Evolutionary conservation across 2,888 invertebrate genomes (phyloP).

Genomic region (Philereme vetulata): DNA sequence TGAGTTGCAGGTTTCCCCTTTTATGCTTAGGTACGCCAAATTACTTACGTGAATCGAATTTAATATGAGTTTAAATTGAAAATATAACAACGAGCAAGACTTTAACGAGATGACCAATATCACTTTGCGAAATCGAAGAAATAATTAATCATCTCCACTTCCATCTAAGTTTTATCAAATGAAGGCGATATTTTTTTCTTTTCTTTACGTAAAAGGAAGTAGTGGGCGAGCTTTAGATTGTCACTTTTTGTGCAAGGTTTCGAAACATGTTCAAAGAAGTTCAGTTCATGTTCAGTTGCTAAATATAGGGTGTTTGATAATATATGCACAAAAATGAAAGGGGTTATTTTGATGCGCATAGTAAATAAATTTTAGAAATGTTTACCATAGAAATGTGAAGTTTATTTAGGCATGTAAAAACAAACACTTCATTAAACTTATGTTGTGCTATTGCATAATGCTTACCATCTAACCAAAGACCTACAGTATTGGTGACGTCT

Average conservation of each 20-base stretch:
- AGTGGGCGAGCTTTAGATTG: constrained; percentile 57
- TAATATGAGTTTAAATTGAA: neutral
- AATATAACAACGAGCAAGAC: too few relatives aligned
- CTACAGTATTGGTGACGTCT: too few relatives aligned
- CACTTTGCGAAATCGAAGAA: constrained; percentile 25
- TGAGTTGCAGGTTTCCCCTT: neutral
- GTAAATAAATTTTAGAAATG: too few relatives aligned
- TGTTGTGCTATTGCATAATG: too few relatives aligned
- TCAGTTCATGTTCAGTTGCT: neutral
- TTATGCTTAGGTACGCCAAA: neutral
- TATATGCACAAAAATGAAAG: too few relatives aligned
- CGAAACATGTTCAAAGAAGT: constrained; percentile 23
- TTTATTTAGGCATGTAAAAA: too few relatives aligned
- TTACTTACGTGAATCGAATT: neutral
- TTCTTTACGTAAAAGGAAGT: constrained; percentile 56
- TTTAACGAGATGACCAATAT: neutral
- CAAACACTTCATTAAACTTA: too few relatives aligned
- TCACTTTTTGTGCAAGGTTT: constrained; percentile 33
- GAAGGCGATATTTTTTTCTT: constrained; percentile 48
- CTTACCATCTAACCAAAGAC: too few relatives aligned
- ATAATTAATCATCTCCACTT: constrained; percentile 29
- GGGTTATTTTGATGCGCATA: too few relatives aligned
- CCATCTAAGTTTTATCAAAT: constrained; percentile 41
- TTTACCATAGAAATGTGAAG: too few relatives aligned
- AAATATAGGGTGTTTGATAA: too few relatives aligned